Base-by-base conservation (phyloP, 2,888 invertebrate species). In the Theristus sp. region DNA sequence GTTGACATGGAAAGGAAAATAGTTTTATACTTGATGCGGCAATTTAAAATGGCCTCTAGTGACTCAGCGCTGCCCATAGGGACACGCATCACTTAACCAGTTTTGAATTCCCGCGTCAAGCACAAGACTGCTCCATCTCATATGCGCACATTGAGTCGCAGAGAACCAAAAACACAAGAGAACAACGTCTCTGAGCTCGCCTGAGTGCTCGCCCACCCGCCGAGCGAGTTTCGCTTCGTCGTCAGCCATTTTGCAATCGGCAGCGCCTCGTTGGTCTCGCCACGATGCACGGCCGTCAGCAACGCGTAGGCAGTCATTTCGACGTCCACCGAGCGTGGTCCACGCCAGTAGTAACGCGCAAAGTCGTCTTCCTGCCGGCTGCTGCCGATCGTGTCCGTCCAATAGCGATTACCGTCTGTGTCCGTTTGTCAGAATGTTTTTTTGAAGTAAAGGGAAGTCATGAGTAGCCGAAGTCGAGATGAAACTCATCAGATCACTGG, bases 231-330 rank as follows among this genome's bases (percentile, higher is more conserved):
- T 66, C 84, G 78, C 69, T 86, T 84, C 31, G 80, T 78, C 13
- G 84, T 78, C 27, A 87, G 75, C 86, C 86, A 87, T 60, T 82
- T 80, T 69, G 85, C 80, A 38, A 85, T 77, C 0, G 84, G 83
- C 29, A 84, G 61, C 20, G 66, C 63, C 67, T 28, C 72, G 25
- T 53, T 22, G 22, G 63, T 65, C 26, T 70, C 63, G 64, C 78
- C 79, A 62, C 79, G 74, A 28, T 65, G 61, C 25, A 82, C 70
- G 68, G 81, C 82, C 0, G 87, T 83, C 60, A 89, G 78, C 61
- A 94, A 77, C 0, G 84, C 86, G 75, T 93, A 94, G 0, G 91
- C 83, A 0, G 93, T 90, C 67, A 88, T 86, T 74, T 88, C 87
- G 2, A 93, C 82, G 66, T 85, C 83, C 0, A 84, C 81, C 0